phyloP scores from a whole-genome alignment of 1,140 invertebrate genomes.

The Heliconius eleuchia region DNA sequence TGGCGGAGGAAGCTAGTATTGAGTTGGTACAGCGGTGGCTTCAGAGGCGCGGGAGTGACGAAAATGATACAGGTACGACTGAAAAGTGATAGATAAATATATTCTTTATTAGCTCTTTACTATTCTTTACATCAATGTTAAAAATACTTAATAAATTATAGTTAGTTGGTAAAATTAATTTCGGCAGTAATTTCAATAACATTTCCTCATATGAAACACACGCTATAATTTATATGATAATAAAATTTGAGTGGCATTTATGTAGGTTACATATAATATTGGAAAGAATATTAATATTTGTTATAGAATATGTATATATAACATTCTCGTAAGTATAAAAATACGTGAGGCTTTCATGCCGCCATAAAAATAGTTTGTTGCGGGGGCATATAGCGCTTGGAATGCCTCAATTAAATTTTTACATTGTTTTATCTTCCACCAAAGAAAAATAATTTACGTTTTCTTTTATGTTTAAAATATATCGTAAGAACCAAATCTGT shows the following conservation, averaged over 20 bases:
- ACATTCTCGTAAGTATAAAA: slow-evolving; percentile 4
- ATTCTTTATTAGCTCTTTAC: no score
- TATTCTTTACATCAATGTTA: no score
- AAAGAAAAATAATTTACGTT: background rate
- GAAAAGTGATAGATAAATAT: background rate
- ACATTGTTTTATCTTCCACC: slow-evolving; percentile 6
- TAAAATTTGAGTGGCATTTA: background rate
- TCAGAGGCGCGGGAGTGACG: slow-evolving; percentile 63
- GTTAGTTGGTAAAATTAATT: no score
- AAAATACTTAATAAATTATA: no score
- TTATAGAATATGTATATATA: background rate
- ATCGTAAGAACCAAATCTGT: background rate
- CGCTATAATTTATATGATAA: background rate
- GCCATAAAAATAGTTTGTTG: slow-evolving; percentile 15
- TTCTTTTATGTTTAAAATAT: background rate
- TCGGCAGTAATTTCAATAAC: no score
- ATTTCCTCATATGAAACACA: background rate
- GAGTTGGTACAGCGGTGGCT: slow-evolving; percentile 74
- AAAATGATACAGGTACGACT: slow-evolving; percentile 55
- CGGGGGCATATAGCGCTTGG: background rate
- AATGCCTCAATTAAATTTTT: slow-evolving; percentile 12
- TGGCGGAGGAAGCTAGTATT: slow-evolving; percentile 73
- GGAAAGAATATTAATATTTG: background rate
- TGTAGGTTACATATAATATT: background rate
- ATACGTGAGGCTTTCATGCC: background rate